Conservation (phyloP, 1,140 invertebrate genomes). For the Drosophila pseudoobscura region DNA sequence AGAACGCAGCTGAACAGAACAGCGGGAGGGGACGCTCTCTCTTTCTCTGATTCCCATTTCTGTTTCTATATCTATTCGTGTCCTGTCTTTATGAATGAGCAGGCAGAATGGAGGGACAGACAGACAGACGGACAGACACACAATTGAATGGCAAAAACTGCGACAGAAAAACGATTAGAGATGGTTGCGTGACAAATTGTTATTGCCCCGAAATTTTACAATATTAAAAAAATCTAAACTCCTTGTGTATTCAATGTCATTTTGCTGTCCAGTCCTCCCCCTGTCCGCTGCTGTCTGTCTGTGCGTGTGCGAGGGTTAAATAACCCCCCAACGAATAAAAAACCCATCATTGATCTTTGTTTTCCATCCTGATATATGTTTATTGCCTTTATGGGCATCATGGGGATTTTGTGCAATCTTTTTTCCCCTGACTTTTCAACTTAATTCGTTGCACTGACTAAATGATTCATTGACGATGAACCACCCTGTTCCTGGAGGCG, state of each 20-base stretch:
- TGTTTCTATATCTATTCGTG: not conserved
- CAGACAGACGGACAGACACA: conserved; percentile 3
- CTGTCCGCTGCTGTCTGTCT: too few relatives aligned
- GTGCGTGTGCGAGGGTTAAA: conserved; percentile 15
- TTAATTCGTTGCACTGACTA: conserved; percentile 3
- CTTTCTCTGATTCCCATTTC: not conserved
- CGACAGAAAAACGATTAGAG: conserved; percentile 39
- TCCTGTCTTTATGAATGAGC: conserved; percentile 72
- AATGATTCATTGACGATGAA: too few relatives aligned
- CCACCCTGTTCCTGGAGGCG: too few relatives aligned
- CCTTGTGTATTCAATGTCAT: conserved; percentile 28
- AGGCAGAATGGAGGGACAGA: conserved; percentile 34
- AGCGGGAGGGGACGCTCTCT: conserved; percentile 12
- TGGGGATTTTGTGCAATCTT: conserved; percentile 21
- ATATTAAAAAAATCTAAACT: conserved; percentile 37
- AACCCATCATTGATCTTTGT: too few relatives aligned
- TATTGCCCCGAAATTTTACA: conserved; percentile 36
- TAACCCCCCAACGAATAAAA: conserved; percentile 15
- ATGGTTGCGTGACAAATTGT: conserved; percentile 50
- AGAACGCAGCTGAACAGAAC: conserved; percentile 54
- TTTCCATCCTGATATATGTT: conserved; percentile 23
- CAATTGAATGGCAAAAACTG: conserved; percentile 5
- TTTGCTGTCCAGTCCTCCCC: not conserved
- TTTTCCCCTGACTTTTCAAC: conserved; percentile 8
- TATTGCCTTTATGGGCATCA: conserved; percentile 27